Evolutionary conservation across 2,888 invertebrate species (phyloP).

Genomic region (Lymantria dispar): DNA sequence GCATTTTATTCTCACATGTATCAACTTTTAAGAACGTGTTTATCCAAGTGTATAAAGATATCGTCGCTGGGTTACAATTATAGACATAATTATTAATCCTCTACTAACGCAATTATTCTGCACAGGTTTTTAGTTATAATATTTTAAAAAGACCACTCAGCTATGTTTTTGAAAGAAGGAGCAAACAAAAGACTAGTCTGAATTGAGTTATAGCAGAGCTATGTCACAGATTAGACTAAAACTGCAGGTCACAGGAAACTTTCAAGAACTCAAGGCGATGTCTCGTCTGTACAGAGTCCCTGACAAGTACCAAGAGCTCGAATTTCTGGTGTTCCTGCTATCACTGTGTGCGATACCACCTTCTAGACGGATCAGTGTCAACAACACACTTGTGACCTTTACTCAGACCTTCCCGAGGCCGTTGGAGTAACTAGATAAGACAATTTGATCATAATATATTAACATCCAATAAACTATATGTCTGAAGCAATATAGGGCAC

Average conservation of each 20-base stretch:
- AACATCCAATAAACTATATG: not conserved
- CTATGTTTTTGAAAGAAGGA: slow-evolving; percentile 39
- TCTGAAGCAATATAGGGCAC: not conserved
- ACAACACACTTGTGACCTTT: slow-evolving; percentile 65
- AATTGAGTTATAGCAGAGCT: slow-evolving; percentile 86
- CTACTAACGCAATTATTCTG: too few relatives aligned
- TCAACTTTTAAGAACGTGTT: too few relatives aligned
- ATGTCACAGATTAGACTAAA: slow-evolving; percentile 88
- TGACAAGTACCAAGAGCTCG: slow-evolving; percentile 63
- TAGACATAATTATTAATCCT: too few relatives aligned
- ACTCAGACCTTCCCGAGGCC: slow-evolving; percentile 92
- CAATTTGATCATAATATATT: slow-evolving; percentile 6
- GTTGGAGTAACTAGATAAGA: slow-evolving; percentile 53
- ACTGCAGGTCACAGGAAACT: slow-evolving; percentile 85
- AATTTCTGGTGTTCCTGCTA: slow-evolving; percentile 87
- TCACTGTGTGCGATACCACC: slow-evolving; percentile 83
- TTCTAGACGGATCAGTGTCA: slow-evolving; percentile 78
- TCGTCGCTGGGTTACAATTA: too few relatives aligned
- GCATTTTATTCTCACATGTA: too few relatives aligned
- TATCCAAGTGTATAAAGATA: too few relatives aligned
- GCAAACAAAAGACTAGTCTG: slow-evolving; percentile 90
- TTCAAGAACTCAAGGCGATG: slow-evolving; percentile 76
- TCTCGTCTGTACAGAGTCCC: slow-evolving; percentile 77
- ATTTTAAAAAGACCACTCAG: slow-evolving; percentile 50
- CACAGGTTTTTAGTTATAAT: too few relatives aligned